Conservation (phyloP, 2,797 vertebrate species). For the Melanogrammus aeglefinus region DNA sequence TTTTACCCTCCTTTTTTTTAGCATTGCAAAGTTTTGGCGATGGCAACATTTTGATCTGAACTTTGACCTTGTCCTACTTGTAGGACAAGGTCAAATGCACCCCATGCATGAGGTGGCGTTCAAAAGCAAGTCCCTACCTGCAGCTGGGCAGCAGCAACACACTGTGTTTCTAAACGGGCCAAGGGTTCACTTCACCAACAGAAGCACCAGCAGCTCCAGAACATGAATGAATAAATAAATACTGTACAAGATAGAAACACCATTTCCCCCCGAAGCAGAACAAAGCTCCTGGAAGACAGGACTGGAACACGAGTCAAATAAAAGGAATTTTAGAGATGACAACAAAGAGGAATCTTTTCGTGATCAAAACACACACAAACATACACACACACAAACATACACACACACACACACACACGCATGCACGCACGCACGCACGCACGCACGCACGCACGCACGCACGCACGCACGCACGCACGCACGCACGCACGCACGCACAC, state of each 20-base stretch:
- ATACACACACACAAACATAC: no score
- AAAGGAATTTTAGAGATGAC: background rate
- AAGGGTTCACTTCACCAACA: slow-evolving; percentile 44
- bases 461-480: no score
- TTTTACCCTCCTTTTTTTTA: background rate
- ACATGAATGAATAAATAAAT: slow-evolving; percentile 37
- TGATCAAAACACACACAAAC: background rate
- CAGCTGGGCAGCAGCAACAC: slow-evolving; percentile 18
- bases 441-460: no score
- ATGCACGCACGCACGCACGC: background rate
- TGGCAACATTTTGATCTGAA: slow-evolving; percentile 5
- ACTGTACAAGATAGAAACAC: background rate
- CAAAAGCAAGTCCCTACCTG: slow-evolving; percentile 46
- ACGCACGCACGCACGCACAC: background rate
- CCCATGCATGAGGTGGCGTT: slow-evolving; percentile 66
- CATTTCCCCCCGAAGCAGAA: background rate
- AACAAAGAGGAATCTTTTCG: background rate
- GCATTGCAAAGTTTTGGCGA: slow-evolving; percentile 1
- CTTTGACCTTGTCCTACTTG: slow-evolving; percentile 42
- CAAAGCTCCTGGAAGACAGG: background rate
- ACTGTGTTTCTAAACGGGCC: background rate
- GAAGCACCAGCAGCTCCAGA: slow-evolving; percentile 48
- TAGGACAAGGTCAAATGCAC: slow-evolving; percentile 46
- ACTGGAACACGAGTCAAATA: background rate
- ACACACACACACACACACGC: no score